Percentiles rank a stretch among this genome's conserved stretches.
Conservation (phyloP, 2,888 invertebrate species). For the Thyatira batis region DNA sequence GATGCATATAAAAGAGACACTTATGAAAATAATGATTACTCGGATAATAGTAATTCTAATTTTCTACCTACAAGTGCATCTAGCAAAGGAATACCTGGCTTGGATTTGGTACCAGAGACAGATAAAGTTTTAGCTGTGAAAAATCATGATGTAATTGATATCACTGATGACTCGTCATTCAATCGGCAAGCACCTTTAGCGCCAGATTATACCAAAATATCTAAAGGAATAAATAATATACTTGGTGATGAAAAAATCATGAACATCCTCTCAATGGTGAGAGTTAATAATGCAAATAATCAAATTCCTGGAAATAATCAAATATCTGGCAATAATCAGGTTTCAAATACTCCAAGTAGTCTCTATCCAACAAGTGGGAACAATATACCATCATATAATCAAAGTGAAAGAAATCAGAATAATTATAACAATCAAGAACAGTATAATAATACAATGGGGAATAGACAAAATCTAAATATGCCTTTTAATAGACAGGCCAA, state of each 20-base stretch:
- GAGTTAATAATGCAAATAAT: constrained; percentile 28
- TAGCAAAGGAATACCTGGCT: constrained; percentile 86
- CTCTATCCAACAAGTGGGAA: constrained; percentile 11
- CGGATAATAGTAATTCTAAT: constrained; percentile 35
- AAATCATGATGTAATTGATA: constrained; percentile 58
- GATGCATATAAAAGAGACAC: constrained; percentile 20
- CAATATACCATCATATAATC: constrained; percentile 32
- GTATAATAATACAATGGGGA: constrained; percentile 24
- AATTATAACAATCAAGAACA: constrained; percentile 36
- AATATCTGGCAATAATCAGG: not conserved
- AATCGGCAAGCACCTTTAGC: constrained; percentile 20
- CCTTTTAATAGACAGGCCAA: constrained; percentile 30
- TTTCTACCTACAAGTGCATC: constrained; percentile 57
- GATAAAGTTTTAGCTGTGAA: constrained; percentile 35
- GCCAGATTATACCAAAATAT: constrained; percentile 83
- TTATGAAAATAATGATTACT: constrained; percentile 19
- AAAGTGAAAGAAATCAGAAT: constrained; percentile 47
- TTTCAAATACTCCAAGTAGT: constrained; percentile 2
- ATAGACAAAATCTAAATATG: constrained; percentile 32
- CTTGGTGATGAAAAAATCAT: constrained; percentile 85
- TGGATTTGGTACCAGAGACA: constrained; percentile 84
- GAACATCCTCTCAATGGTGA: constrained; percentile 80
- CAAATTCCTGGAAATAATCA: constrained; percentile 25
- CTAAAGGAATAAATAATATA: constrained; percentile 84
- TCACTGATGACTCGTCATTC: constrained; percentile 47